These are phyloP conservation scores for Rhinoptilus africanus DNA, from an alignment of 2,113 vertebrate genomes.

Conservation along the genomic window DNA sequence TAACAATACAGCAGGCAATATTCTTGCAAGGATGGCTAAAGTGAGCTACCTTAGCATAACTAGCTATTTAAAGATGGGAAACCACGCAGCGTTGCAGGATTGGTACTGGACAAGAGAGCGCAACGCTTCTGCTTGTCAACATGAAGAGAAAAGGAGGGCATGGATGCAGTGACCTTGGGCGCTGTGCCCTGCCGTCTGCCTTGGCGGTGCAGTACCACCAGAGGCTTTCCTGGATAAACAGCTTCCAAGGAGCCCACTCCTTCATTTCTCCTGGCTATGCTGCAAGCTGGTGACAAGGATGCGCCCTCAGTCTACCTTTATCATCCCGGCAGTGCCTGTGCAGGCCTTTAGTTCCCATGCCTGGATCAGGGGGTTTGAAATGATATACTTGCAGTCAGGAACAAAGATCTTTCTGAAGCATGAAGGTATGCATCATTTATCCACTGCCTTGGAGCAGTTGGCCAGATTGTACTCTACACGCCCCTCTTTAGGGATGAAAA, in stretches of 20 bases:
- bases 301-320: background rate
- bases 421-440: background rate
- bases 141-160: background rate
- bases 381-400: accelerated
- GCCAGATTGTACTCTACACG: background rate
- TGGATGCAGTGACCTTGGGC: background rate
- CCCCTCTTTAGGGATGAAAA: background rate
- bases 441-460: background rate
- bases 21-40: background rate
- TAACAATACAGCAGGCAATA: background rate
- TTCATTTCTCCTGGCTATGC: background rate
- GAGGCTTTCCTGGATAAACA: background rate
- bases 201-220: accelerated
- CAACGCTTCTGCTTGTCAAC: accelerated
- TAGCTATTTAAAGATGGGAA: background rate
- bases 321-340: no score
- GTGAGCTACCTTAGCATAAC: background rate
- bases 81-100: background rate
- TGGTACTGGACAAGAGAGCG: background rate
- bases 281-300: background rate
- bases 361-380: background rate
- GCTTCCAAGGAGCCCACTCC: background rate
- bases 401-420: background rate
- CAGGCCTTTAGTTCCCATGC: background rate
- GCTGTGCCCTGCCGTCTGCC: background rate